Evolutionary conservation across 2,797 vertebrate species (phyloP).

Genomic region (Notolabrus celidotus): DNA sequence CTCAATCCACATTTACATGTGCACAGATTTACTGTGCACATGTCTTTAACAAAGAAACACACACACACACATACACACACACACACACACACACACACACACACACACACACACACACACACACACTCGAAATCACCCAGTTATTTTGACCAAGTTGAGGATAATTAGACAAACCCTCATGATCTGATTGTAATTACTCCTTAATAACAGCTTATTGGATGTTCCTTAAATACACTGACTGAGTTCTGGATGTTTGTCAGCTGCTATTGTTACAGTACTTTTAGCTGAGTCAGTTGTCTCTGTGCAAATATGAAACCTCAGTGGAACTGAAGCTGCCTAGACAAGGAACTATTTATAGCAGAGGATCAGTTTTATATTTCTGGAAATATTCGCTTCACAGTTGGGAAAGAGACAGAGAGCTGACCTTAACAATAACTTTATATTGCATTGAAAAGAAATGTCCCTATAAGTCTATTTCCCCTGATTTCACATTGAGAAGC

Average conservation of each 20-base stretch:
- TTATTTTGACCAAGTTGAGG: not conserved
- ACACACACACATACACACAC: not conserved
- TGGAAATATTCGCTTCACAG: not conserved
- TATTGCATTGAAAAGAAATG: slow-evolving; percentile 4
- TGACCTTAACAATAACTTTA: not conserved
- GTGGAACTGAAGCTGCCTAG: not conserved
- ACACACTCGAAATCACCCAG: not conserved
- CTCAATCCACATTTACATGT: slow-evolving; percentile 16
- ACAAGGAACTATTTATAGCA: slow-evolving; percentile 14
- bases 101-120: not conserved
- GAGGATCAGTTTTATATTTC: not conserved
- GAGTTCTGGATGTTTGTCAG: slow-evolving; percentile 3
- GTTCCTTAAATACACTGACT: not conserved
- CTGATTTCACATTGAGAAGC: slow-evolving; percentile 8
- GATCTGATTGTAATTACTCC: slow-evolving; percentile 40
- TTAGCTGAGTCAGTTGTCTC: not conserved
- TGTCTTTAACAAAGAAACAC: slow-evolving; percentile 22
- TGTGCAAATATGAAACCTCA: slow-evolving; percentile 2
- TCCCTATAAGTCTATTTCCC: not conserved
- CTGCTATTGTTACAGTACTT: slow-evolving; percentile 14
- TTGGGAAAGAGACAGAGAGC: not conserved
- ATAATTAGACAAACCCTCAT: slow-evolving; percentile 22
- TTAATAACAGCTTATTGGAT: slow-evolving; percentile 8
- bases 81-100: not conserved
- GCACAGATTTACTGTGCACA: not conserved